Percentiles rank a stretch among this genome's conserved stretches.
phyloP scores from a whole-genome alignment of 2,888 invertebrate genomes.

The Idaea straminata region DNA sequence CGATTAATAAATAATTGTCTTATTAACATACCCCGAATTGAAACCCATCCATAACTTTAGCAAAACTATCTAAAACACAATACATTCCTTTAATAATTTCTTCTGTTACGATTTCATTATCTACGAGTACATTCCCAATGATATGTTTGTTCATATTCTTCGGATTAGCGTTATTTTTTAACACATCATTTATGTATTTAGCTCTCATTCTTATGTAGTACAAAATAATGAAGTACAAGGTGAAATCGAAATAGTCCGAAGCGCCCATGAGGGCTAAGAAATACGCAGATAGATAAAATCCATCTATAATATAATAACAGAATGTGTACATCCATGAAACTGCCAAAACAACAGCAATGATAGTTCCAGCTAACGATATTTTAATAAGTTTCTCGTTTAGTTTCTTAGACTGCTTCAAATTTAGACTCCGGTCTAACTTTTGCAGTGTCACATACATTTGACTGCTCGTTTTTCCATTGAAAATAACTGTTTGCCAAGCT shows the following conservation, averaged over 20 bases:
- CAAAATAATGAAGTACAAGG: conserved; percentile 38
- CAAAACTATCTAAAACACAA: conserved; percentile 41
- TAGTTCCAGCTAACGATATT: conserved; percentile 15
- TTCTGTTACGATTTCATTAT: conserved; percentile 17
- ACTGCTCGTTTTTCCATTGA: conserved; percentile 30
- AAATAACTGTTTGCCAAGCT: conserved; percentile 38
- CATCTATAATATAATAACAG: conserved; percentile 32
- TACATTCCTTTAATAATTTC: conserved; percentile 37
- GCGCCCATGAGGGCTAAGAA: conserved; percentile 29
- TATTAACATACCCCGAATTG: conserved; percentile 45
- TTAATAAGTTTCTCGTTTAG: conserved; percentile 35
- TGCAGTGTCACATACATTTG: conserved; percentile 58
- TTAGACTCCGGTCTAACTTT: conserved; percentile 48
- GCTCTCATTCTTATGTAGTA: conserved; percentile 39
- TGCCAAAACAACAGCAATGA: conserved; percentile 12
- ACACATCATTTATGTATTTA: conserved; percentile 38
- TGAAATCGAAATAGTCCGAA: conserved; percentile 38
- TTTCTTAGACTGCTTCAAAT: conserved; percentile 33
- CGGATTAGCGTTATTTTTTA: conserved; percentile 21
- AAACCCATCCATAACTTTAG: conserved; percentile 44
- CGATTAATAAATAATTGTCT: too few species aligned
- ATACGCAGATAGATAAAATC: conserved; percentile 32
- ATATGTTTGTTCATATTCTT: conserved; percentile 11
- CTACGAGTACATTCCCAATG: not conserved
- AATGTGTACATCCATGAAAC: conserved; percentile 29